phyloP scores from a whole-genome alignment of 2,888 invertebrate species.

The Apodemia duryi region DNA sequence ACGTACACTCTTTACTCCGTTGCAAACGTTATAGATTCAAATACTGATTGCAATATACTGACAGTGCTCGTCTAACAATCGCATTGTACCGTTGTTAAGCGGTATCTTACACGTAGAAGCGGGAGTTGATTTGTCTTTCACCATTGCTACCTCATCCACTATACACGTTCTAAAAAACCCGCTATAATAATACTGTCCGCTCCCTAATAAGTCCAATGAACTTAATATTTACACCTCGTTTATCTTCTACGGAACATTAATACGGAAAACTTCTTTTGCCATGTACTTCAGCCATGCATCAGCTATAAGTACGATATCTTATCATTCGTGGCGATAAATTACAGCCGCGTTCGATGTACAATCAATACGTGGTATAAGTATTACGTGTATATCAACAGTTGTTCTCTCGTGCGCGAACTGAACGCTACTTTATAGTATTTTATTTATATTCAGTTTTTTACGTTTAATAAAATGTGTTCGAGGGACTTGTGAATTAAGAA shows the following conservation, averaged over 20 bases:
- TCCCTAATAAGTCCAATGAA: slow-evolving; percentile 31
- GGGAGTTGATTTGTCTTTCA: slow-evolving; percentile 32
- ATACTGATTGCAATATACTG: slow-evolving; percentile 33
- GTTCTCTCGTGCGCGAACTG: slow-evolving; percentile 57
- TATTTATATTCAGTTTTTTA: not conserved
- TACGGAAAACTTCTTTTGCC: not conserved
- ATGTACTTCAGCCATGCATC: slow-evolving; percentile 26
- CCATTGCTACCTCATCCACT: slow-evolving; percentile 27
- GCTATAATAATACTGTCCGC: not conserved
- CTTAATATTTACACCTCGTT: slow-evolving; percentile 13
- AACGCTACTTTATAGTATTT: slow-evolving; percentile 40
- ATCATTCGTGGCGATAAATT: slow-evolving; percentile 67
- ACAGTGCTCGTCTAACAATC: slow-evolving; percentile 48
- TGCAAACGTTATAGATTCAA: slow-evolving; percentile 43
- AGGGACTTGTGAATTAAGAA: not conserved
- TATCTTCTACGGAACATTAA: not conserved
- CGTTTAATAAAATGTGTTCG: not conserved
- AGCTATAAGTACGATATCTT: slow-evolving; percentile 47
- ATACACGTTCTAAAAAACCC: slow-evolving; percentile 22
- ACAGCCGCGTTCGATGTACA: slow-evolving; percentile 60
- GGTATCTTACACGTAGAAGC: slow-evolving; percentile 25
- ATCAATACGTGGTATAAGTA: slow-evolving; percentile 58
- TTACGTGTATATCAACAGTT: slow-evolving; percentile 58
- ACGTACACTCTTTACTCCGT: slow-evolving; percentile 53
- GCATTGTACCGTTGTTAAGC: slow-evolving; percentile 43